Evolutionary conservation across 2,888 invertebrate genomes (phyloP).

Genomic region (Drosophila austrosaltans): DNA sequence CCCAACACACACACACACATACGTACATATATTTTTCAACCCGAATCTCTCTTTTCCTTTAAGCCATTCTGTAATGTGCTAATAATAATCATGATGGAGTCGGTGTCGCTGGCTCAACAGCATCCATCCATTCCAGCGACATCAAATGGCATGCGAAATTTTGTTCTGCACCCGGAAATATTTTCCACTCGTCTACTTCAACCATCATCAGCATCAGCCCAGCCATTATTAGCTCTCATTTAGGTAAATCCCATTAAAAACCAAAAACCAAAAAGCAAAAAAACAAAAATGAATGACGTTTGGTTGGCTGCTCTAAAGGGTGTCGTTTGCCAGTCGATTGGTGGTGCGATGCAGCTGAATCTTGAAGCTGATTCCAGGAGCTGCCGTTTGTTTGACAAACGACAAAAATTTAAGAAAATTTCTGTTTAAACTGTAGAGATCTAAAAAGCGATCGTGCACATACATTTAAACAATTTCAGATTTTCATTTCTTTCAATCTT

Average conservation of each 20-base stretch:
- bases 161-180: conserved; percentile 66
- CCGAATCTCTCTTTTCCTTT: conserved; percentile 20
- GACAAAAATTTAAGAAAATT: too few relatives aligned
- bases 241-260: conserved; percentile 74
- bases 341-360: conserved; percentile 35
- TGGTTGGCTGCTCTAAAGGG: conserved; percentile 71
- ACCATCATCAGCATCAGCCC: conserved; percentile 21
- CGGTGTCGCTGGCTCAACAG: conserved; percentile 4
- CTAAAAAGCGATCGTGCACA: too few relatives aligned
- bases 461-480: too few relatives aligned
- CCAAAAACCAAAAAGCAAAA: conserved; percentile 13
- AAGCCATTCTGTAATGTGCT: conserved; percentile 68
- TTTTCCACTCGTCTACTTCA: conserved; percentile 60
- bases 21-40: too few relatives aligned
- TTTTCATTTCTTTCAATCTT: too few relatives aligned
- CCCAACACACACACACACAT: neutral
- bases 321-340: neutral
- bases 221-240: conserved; percentile 76
- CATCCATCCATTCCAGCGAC: conserved; percentile 34
- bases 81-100: conserved; percentile 76
- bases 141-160: conserved; percentile 76
- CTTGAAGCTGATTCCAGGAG: conserved; percentile 60
- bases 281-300: conserved; percentile 57
- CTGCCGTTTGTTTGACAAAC: too few relatives aligned
- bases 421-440: too few relatives aligned